Conservation (phyloP, 2,888 invertebrate species). For the Hypsopygia costalis region DNA sequence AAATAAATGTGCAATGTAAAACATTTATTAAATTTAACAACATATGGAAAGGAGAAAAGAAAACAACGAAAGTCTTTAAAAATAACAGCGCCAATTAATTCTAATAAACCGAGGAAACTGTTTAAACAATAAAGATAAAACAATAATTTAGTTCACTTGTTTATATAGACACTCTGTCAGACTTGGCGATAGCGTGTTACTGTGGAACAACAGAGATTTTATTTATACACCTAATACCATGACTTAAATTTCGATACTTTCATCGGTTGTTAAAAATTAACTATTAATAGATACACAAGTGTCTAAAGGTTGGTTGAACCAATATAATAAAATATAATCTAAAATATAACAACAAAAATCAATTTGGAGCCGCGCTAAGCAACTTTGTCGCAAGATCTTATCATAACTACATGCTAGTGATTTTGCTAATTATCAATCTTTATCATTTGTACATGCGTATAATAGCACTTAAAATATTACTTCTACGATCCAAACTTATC, state of each 20-base stretch:
- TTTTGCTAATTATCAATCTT: constrained; percentile 64
- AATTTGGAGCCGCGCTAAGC: constrained; percentile 47
- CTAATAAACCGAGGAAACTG: constrained; percentile 37
- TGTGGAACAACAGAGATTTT: background rate
- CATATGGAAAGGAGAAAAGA: constrained; percentile 51
- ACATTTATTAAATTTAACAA: constrained; percentile 70
- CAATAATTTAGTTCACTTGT: constrained; percentile 20
- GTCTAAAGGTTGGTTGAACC: constrained; percentile 61
- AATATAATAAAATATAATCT: constrained; percentile 69
- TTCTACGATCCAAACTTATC: constrained; percentile 53
- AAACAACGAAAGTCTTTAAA: constrained; percentile 55
- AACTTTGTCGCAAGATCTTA: constrained; percentile 34
- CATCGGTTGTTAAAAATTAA: constrained; percentile 53
- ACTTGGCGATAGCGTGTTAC: background rate
- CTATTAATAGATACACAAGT: constrained; percentile 45
- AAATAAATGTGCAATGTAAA: constrained; percentile 56
- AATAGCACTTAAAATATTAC: constrained; percentile 64
- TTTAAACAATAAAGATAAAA: background rate
- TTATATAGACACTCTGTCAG: background rate
- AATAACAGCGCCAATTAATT: constrained; percentile 74
- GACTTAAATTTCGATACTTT: constrained; percentile 39
- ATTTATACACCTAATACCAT: constrained; percentile 20
- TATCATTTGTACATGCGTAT: constrained; percentile 71
- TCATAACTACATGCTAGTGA: constrained; percentile 56
- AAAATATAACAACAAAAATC: constrained; percentile 71